Evolutionary conservation across 2,113 vertebrate genomes (phyloP).

Genomic region (Indicator maculatus): DNA sequence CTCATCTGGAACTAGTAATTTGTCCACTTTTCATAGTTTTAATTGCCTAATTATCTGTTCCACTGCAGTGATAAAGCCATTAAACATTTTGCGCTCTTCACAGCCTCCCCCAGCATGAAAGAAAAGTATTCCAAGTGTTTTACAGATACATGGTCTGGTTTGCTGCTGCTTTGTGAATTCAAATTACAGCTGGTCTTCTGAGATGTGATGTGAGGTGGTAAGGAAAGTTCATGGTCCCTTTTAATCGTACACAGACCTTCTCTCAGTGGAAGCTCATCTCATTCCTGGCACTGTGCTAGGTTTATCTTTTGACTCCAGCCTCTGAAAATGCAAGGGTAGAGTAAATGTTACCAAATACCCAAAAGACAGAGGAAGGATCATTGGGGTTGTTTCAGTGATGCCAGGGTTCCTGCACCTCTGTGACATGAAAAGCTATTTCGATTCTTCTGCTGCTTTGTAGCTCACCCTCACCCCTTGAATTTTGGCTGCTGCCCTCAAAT

Average conservation of each 20-base stretch:
- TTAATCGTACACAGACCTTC: neutral
- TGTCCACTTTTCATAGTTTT: constrained; percentile 42
- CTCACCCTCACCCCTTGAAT: neutral
- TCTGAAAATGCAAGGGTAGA: neutral
- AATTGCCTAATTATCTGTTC: constrained; percentile 58
- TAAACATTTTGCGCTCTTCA: neutral
- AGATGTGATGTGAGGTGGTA: neutral
- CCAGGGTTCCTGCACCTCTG: neutral
- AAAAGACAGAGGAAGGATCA: neutral
- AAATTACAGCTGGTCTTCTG: neutral
- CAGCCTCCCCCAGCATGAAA: neutral
- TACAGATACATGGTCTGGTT: neutral
- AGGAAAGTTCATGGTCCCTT: neutral
- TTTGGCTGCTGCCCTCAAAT: neutral
- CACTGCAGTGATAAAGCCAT: constrained; percentile 34
- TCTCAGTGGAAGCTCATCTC: neutral
- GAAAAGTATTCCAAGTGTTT: neutral
- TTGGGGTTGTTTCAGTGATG: neutral
- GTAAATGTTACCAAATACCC: neutral
- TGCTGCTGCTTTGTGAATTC: neutral
- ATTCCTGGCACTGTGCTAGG: neutral
- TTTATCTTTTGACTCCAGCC: neutral
- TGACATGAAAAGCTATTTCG: neutral
- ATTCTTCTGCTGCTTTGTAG: neutral
- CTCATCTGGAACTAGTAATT: constrained; percentile 44